Percentiles rank a stretch among this genome's conserved stretches.
Conservation (phyloP, 2,888 invertebrate species). For the Timema cristinae region DNA sequence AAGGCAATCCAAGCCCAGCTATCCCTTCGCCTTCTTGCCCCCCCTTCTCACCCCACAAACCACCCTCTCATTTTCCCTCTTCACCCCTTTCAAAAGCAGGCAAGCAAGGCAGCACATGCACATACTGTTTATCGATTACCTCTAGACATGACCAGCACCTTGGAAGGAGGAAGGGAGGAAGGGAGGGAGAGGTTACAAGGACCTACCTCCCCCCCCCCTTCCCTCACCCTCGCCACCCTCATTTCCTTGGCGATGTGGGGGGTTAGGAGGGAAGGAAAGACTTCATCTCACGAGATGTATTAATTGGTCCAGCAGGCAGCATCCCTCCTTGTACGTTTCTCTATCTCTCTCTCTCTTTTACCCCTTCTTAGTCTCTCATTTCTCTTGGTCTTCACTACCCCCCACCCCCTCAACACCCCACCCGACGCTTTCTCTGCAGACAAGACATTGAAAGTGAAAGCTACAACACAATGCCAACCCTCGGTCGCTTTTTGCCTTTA, state of each 20-base stretch:
- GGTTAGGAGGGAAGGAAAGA: constrained; percentile 28
- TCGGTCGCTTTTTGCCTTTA: not conserved
- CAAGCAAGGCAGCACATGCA: constrained; percentile 20
- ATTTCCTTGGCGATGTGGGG: not conserved
- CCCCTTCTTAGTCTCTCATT: not conserved
- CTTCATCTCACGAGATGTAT: constrained; percentile 33
- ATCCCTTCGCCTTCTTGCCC: not conserved
- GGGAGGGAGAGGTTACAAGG: not conserved
- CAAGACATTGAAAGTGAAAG: constrained; percentile 16
- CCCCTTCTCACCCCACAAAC: not conserved
- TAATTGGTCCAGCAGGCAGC: constrained; percentile 33
- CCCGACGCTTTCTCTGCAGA: not conserved
- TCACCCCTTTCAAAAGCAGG: constrained; percentile 14
- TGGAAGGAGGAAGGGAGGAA: constrained; percentile 23
- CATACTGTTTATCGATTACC: constrained; percentile 32
- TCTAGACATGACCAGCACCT: constrained; percentile 33
- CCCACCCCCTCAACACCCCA: not conserved
- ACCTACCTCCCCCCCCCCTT: no score
- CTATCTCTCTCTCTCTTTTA: not conserved
- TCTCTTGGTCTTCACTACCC: not conserved
- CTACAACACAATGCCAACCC: constrained; percentile 8
- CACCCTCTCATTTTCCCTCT: constrained; percentile 14
- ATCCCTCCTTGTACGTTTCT: constrained; percentile 5
- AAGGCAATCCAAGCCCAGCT: constrained; percentile 9
- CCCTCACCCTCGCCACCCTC: no score